phyloP scores from a whole-genome alignment of 2,113 vertebrate species.

The Steatornis caripensis region DNA sequence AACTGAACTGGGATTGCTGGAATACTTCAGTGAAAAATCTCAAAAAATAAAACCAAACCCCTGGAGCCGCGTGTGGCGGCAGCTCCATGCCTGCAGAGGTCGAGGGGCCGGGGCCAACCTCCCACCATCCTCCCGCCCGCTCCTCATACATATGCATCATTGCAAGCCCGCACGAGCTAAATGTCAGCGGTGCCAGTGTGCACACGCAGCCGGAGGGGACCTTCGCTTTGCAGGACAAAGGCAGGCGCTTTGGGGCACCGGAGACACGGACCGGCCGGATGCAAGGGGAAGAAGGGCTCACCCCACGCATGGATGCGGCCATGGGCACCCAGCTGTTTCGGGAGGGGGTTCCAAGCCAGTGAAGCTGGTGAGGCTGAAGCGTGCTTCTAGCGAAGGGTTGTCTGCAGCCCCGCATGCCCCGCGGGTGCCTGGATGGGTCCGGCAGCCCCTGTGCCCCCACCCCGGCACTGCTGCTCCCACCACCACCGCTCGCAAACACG shows the following conservation, averaged over 20 bases:
- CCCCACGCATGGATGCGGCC: accelerated
- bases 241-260: not conserved
- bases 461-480: accelerated
- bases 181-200: not conserved
- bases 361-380: accelerated
- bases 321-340: not conserved
- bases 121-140: not conserved
- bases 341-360: not conserved
- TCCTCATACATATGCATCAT: not conserved
- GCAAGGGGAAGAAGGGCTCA: not conserved
- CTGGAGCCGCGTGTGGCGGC: not conserved
- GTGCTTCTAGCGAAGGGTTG: accelerated
- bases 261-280: accelerated
- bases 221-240: not conserved
- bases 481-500: not conserved
- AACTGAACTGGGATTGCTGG: not conserved
- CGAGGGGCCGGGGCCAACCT: not conserved
- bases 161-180: not conserved
- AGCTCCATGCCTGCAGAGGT: not conserved
- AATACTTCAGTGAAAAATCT: not conserved
- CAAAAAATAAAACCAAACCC: not conserved
- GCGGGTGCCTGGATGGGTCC: not conserved
- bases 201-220: not conserved
- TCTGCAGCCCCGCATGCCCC: not conserved
- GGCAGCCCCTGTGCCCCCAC: not conserved